Percentiles rank a stretch among this genome's conserved stretches.
Conservation (phyloP, 2,113 vertebrate species). For the Spea bombifrons region DNA sequence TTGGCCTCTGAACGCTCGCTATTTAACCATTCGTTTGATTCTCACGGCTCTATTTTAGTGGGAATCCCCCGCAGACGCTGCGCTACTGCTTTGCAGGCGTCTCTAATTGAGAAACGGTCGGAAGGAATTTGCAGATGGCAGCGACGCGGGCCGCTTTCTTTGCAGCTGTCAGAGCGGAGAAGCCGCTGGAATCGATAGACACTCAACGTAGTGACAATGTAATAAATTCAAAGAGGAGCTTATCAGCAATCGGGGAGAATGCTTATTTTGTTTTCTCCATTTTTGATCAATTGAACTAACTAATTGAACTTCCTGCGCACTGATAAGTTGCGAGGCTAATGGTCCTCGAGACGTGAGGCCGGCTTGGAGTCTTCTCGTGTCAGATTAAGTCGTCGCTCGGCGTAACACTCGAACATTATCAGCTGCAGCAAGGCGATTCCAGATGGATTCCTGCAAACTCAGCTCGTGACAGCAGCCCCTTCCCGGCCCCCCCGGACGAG, state of each 20-base stretch:
- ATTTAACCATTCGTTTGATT: too few relatives aligned
- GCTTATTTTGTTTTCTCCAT: background rate
- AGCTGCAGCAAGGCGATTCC: conserved; percentile 35
- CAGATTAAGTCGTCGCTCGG: background rate
- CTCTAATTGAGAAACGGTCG: background rate
- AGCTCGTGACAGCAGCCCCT: conserved; percentile 1
- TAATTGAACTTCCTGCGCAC: background rate
- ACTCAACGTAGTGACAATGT: background rate
- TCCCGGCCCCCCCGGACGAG: background rate
- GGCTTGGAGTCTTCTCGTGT: background rate
- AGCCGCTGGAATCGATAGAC: background rate
- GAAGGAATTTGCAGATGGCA: conserved; percentile 6
- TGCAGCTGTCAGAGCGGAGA: conserved; percentile 10
- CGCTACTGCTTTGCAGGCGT: background rate
- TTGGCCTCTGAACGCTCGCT: too few relatives aligned
- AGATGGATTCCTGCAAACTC: conserved; percentile 29
- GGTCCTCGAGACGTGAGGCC: conserved; percentile 8
- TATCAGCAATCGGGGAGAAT: background rate
- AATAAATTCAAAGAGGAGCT: background rate
- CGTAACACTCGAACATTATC: background rate
- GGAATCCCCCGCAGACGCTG: background rate
- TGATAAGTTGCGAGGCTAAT: conserved; percentile 15
- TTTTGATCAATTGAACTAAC: conserved; percentile 2
- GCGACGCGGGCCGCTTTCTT: background rate
- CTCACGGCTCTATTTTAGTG: background rate